These are phyloP conservation scores for Bubalus kerabau DNA, from an alignment of 2,113 vertebrate species.

Conservation along the genomic window DNA sequence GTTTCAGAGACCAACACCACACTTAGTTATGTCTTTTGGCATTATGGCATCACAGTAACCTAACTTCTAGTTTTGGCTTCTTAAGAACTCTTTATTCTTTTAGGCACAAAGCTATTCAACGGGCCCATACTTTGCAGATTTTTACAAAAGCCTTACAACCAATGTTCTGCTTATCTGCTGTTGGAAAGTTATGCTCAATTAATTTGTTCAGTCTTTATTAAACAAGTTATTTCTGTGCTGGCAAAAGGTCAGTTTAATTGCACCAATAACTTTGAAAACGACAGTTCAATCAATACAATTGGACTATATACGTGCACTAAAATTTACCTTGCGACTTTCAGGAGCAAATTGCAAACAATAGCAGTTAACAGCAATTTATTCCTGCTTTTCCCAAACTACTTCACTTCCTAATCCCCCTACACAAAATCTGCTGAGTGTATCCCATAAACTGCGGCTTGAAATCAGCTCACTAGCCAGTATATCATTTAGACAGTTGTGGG, in stretches of 20 bases:
- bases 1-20: not conserved
- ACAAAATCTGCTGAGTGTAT: conserved; percentile 31
- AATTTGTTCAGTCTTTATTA: not conserved
- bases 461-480: conserved; percentile 47
- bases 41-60: not conserved
- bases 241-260: conserved; percentile 20
- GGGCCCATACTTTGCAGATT: not conserved
- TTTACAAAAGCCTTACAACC: not conserved
- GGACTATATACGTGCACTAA: conserved; percentile 14
- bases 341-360: conserved; percentile 56
- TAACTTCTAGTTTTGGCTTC: not conserved
- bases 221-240: conserved; percentile 31
- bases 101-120: not conserved
- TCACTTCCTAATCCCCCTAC: not conserved
- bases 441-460: conserved; percentile 58
- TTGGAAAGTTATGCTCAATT: not conserved
- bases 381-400: not conserved
- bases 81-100: not conserved
- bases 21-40: not conserved
- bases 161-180: not conserved
- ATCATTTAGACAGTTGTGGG: not conserved
- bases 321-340: conserved; percentile 40
- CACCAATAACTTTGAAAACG: conserved; percentile 38
- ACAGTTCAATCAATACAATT: conserved; percentile 45
- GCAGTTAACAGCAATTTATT: conserved; percentile 51